These are phyloP conservation scores for Pocillopora grandis DNA, from an alignment of 92 coral and sea anemone species.

Conservation along the genomic window DNA sequence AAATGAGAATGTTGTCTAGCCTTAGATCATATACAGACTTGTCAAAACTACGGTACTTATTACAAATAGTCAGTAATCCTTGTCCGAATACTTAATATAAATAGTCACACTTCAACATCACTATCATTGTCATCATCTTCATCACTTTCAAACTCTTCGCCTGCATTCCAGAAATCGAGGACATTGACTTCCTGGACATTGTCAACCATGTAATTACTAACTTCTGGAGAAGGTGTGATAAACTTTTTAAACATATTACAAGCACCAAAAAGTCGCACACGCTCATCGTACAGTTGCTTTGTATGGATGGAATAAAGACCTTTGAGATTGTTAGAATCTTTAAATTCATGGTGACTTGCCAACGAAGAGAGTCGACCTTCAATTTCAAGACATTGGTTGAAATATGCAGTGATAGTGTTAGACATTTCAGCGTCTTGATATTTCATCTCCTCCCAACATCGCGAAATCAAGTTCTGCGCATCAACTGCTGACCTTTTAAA, in stretches of 20 bases:
- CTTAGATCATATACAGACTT: neutral
- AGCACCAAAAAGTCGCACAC: slow-evolving; percentile 15
- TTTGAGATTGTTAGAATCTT: neutral
- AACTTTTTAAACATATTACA: slow-evolving; percentile 13
- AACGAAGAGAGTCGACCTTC: slow-evolving; percentile 3
- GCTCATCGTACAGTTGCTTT: slow-evolving; percentile 7
- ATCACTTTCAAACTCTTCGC: slow-evolving; percentile 9
- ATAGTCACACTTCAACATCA: neutral
- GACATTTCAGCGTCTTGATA: slow-evolving; percentile 51
- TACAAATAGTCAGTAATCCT: neutral
- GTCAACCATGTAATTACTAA: neutral
- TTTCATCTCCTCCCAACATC: slow-evolving; percentile 56
- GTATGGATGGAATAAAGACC: slow-evolving; percentile 1
- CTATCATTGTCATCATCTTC: slow-evolving; percentile 21
- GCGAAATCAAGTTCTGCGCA: slow-evolving; percentile 30
- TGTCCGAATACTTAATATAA: neutral
- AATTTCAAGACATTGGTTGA: slow-evolving; percentile 5
- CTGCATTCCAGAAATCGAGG: neutral
- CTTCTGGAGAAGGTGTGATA: neutral
- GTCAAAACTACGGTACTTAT: neutral
- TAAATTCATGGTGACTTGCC: neutral
- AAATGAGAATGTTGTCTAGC: neutral
- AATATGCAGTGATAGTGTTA: slow-evolving; percentile 5
- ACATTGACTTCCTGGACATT: neutral
- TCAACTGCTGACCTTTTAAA: slow-evolving; percentile 64